These are phyloP conservation scores for Macroramphosus scolopax DNA, from an alignment of 2,797 vertebrate species.

Conservation along the genomic window DNA sequence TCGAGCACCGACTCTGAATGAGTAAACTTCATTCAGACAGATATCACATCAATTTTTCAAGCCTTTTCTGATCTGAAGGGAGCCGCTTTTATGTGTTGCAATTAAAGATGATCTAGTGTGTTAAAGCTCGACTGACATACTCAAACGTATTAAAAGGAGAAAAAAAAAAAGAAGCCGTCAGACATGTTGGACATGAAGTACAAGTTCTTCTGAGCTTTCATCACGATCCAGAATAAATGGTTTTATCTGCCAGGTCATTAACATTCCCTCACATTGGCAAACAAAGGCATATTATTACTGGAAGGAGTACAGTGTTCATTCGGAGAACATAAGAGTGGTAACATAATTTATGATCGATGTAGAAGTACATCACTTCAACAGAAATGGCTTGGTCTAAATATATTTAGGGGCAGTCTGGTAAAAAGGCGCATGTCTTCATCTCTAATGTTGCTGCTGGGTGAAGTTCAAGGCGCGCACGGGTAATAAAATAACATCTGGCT, in stretches of 20 bases:
- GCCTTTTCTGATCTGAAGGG: conserved; percentile 43
- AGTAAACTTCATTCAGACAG: too few species aligned
- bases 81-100: conserved; percentile 45
- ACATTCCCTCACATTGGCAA: conserved; percentile 35
- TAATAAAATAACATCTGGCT: neutral
- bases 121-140: conserved; percentile 50
- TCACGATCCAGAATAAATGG: conserved; percentile 42
- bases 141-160: conserved; percentile 40
- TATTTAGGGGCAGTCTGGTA: neutral
- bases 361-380: neutral
- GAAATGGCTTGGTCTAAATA: too few species aligned
- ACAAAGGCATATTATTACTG: conserved; percentile 20
- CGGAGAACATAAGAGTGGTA: neutral
- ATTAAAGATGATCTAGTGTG: conserved; percentile 59
- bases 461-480: neutral
- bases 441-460: neutral
- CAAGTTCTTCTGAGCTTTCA: conserved; percentile 46
- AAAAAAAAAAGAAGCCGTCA: conserved; percentile 49
- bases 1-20: conserved; percentile 28
- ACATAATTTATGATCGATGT: neutral
- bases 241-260: conserved; percentile 41
- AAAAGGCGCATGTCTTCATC: neutral
- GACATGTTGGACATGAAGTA: conserved; percentile 43
- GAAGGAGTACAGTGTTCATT: conserved; percentile 4
- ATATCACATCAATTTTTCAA: conserved; percentile 37